phyloP scores from a whole-genome alignment of 2,797 vertebrate genomes.

The Muscicapa striata region DNA sequence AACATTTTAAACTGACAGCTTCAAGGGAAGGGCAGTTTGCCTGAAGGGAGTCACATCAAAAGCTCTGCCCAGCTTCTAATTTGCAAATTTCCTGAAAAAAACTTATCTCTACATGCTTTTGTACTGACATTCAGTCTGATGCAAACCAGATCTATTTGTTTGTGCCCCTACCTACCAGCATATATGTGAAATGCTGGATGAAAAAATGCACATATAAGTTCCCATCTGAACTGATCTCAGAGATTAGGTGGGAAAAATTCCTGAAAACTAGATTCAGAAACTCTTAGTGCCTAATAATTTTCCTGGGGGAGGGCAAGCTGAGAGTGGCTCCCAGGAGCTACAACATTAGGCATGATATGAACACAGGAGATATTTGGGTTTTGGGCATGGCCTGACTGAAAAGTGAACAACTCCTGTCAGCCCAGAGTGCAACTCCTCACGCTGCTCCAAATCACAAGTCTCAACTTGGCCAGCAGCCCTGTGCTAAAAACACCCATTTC shows the following conservation, averaged over 20 bases:
- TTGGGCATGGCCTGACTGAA: neutral
- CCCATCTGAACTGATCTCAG: neutral
- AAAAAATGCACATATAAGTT: neutral
- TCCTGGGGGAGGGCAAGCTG: neutral
- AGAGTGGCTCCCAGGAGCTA: neutral
- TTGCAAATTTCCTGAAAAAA: neutral
- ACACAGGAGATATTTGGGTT: neutral
- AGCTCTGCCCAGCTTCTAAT: neutral
- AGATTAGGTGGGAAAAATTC: neutral
- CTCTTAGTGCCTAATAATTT: neutral
- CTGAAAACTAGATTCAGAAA: neutral
- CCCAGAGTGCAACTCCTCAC: neutral
- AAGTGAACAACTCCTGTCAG: neutral
- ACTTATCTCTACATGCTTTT: neutral
- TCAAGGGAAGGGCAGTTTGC: neutral
- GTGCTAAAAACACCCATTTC: neutral
- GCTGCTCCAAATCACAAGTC: neutral
- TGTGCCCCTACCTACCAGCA: neutral
- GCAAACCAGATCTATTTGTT: neutral
- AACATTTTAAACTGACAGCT: neutral
- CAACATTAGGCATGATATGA: accelerated
- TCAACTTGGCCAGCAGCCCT: neutral
- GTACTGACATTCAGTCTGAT: neutral
- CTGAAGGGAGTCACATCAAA: neutral
- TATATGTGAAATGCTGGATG: neutral